Percentiles rank a stretch among this genome's conserved stretches.
These are phyloP conservation scores for Nerophis lumbriciformis DNA, from an alignment of 2,113 vertebrate genomes.

Conservation along the genomic window DNA sequence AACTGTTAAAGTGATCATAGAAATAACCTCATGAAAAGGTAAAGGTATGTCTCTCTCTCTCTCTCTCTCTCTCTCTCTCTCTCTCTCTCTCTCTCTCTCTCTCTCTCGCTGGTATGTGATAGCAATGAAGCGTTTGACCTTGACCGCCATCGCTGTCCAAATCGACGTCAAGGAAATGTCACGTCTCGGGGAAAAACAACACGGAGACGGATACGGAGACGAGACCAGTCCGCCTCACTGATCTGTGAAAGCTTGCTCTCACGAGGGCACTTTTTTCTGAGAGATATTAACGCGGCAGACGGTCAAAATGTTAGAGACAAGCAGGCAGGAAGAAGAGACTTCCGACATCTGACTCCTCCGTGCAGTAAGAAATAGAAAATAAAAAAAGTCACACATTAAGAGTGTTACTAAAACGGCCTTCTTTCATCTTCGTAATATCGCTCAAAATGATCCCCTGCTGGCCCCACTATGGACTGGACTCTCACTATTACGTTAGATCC, in stretches of 20 bases:
- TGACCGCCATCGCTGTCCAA: conserved; percentile 41
- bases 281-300: not conserved
- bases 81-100: conserved; percentile 17
- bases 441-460: too few species aligned
- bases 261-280: not conserved
- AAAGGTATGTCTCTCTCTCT: conserved; percentile 19
- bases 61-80: conserved; percentile 9
- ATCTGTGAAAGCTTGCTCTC: conserved; percentile 36
- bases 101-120: conserved; percentile 21
- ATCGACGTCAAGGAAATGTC: conserved; percentile 73
- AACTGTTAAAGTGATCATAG: not conserved
- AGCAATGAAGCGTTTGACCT: conserved; percentile 52
- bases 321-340: not conserved
- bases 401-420: too few species aligned
- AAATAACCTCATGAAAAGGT: conserved; percentile 6
- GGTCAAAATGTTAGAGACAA: not conserved
- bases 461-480: too few species aligned
- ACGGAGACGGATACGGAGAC: conserved; percentile 34
- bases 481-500: too few species aligned
- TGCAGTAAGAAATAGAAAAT: too few species aligned
- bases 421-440: too few species aligned
- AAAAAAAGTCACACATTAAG: too few species aligned
- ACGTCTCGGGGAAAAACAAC: conserved; percentile 62
- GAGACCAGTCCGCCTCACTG: conserved; percentile 27
- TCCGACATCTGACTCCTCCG: not conserved